These are phyloP conservation scores for Amia ocellicauda DNA, from an alignment of 2,113 vertebrate species.

Conservation along the genomic window DNA sequence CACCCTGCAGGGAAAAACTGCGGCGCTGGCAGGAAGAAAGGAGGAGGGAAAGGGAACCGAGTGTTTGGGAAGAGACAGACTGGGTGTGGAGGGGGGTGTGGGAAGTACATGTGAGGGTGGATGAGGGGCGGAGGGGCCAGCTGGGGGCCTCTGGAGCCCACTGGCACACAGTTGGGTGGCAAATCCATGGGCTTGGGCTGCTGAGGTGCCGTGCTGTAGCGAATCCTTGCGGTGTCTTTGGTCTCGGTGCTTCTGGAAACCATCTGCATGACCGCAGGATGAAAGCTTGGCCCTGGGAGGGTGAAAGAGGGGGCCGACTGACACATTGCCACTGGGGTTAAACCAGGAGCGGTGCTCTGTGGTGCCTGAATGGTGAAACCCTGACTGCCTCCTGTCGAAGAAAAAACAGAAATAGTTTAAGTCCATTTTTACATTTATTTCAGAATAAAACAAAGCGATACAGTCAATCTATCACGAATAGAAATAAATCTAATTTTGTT, in stretches of 20 bases:
- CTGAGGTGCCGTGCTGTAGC: slow-evolving; percentile 45
- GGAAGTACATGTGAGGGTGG: slow-evolving; percentile 46
- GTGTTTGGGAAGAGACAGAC: slow-evolving; percentile 44
- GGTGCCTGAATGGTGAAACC: neutral
- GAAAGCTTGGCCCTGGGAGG: slow-evolving; percentile 48
- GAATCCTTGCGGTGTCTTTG: slow-evolving; percentile 42
- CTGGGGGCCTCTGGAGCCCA: slow-evolving; percentile 50
- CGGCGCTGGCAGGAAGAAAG: slow-evolving; percentile 61
- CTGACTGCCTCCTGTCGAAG: slow-evolving; percentile 16
- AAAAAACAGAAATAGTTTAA: too few relatives aligned
- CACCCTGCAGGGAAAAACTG: slow-evolving; percentile 70
- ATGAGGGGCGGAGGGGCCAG: slow-evolving; percentile 47
- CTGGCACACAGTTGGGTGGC: slow-evolving; percentile 42
- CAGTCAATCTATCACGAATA: too few relatives aligned
- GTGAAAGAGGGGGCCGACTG: slow-evolving; percentile 40
- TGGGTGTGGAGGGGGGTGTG: slow-evolving; percentile 43
- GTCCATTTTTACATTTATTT: too few relatives aligned
- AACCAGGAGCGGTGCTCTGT: slow-evolving; percentile 33
- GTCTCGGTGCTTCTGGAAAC: slow-evolving; percentile 45
- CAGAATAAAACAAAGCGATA: too few relatives aligned
- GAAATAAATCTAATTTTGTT: too few relatives aligned
- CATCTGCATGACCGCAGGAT: slow-evolving; percentile 46
- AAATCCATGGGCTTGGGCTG: slow-evolving; percentile 44
- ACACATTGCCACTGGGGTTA: slow-evolving; percentile 57
- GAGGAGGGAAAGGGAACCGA: slow-evolving; percentile 52